Evolutionary conservation across 1,140 invertebrate species (phyloP).

Genomic region (Heliconius hewitsoni): DNA sequence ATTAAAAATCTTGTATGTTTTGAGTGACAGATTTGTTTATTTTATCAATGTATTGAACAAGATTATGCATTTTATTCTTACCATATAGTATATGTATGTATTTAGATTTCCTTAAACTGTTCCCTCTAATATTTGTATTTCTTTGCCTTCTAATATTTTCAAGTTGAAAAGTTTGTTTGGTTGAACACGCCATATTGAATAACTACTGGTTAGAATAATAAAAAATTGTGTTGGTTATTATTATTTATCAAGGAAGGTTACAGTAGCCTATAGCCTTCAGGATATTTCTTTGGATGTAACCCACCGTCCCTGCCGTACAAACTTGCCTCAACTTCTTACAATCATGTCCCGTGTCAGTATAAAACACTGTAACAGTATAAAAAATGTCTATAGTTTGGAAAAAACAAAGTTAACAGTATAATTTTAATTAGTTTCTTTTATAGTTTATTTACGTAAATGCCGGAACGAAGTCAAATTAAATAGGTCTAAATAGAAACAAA

Average conservation of each 20-base stretch:
- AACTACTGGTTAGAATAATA: too few species aligned
- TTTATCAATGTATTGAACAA: not conserved
- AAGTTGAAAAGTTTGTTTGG: too few species aligned
- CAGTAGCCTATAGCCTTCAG: too few species aligned
- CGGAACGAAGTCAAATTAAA: not conserved
- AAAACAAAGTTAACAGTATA: conserved; percentile 3
- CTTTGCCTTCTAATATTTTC: not conserved
- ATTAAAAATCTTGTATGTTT: not conserved
- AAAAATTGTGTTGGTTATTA: too few species aligned
- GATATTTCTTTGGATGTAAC: too few species aligned
- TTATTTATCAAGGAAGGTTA: too few species aligned
- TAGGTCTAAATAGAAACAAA: conserved; percentile 3
- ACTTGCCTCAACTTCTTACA: too few species aligned
- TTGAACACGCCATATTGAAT: too few species aligned
- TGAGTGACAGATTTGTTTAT: not conserved
- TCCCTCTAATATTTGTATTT: too few species aligned
- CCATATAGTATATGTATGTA: not conserved
- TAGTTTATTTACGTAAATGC: conserved; percentile 5
- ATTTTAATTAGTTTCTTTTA: conserved; percentile 2
- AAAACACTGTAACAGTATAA: too few species aligned
- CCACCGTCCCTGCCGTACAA: too few species aligned
- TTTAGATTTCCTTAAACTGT: not conserved
- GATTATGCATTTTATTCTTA: not conserved
- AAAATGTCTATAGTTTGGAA: not conserved
- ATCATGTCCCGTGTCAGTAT: too few species aligned